Evolutionary conservation across 2,888 invertebrate genomes (phyloP).

Genomic region (Galerucella calmariensis): DNA sequence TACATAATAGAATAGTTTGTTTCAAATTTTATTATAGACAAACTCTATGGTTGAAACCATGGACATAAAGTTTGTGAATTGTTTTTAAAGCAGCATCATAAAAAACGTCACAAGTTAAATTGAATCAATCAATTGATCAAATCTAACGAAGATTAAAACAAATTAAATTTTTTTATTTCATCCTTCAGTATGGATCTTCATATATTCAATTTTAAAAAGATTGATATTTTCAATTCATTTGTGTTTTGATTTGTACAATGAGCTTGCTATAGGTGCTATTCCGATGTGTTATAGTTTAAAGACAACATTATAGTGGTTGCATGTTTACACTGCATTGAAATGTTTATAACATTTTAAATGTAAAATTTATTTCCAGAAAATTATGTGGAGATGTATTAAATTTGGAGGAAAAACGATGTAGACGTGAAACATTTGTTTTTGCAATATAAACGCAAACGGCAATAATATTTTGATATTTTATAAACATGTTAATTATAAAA

Average conservation of each 20-base stretch:
- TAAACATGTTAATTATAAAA: slow-evolving; percentile 50
- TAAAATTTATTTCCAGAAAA: background rate
- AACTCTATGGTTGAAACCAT: background rate
- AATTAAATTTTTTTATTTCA: too few species aligned
- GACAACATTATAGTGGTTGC: background rate
- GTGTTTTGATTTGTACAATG: too few species aligned
- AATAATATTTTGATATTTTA: slow-evolving; percentile 50
- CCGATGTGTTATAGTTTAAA: too few species aligned
- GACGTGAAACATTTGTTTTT: slow-evolving; percentile 26
- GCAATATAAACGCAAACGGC: slow-evolving; percentile 48
- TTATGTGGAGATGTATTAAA: background rate
- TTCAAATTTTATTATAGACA: background rate
- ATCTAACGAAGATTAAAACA: too few species aligned
- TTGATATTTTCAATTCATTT: too few species aligned
- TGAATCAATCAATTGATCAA: too few species aligned
- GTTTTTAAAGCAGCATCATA: background rate
- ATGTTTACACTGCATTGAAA: background rate
- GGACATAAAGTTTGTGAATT: background rate
- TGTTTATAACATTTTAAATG: background rate
- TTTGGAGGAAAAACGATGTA: slow-evolving; percentile 7
- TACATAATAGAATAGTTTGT: background rate
- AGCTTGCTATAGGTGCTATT: too few species aligned
- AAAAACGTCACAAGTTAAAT: background rate
- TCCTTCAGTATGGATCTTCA: too few species aligned
- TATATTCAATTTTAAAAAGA: too few species aligned